Percentiles rank a stretch among this genome's conserved stretches.
These are phyloP conservation scores for Tachycineta bicolor DNA, from an alignment of 2,113 vertebrate species.

Conservation along the genomic window DNA sequence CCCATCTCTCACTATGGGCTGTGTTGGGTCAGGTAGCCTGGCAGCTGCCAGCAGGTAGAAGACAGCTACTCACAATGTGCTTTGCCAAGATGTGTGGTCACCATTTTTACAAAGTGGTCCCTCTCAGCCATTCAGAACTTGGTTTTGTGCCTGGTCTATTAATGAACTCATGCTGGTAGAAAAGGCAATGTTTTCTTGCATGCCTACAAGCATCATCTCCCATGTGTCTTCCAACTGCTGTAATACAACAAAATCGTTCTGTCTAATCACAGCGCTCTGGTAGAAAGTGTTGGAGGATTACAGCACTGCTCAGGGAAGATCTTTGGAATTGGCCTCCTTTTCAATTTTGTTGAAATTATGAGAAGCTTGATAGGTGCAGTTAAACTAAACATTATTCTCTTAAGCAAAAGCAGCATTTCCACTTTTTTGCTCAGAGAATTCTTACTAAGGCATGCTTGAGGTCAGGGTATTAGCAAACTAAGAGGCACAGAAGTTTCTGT, in stretches of 20 bases:
- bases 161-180: not conserved
- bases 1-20: accelerated
- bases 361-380: not conserved
- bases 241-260: not conserved
- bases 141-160: not conserved
- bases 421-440: not conserved
- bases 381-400: not conserved
- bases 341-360: not conserved
- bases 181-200: not conserved
- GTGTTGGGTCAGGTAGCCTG: accelerated
- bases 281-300: not conserved
- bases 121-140: not conserved
- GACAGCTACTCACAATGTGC: not conserved
- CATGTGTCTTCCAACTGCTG: not conserved
- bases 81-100: not conserved
- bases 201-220: not conserved
- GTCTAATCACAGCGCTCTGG: not conserved
- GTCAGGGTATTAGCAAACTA: not conserved
- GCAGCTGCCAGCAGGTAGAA: not conserved
- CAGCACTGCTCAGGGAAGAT: not conserved
- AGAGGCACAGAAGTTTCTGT: not conserved
- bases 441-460: not conserved
- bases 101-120: not conserved
- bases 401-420: not conserved
- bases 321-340: not conserved